Evolutionary conservation across 2,797 vertebrate genomes (phyloP).

Genomic region (Pagetopsis macropterus): DNA sequence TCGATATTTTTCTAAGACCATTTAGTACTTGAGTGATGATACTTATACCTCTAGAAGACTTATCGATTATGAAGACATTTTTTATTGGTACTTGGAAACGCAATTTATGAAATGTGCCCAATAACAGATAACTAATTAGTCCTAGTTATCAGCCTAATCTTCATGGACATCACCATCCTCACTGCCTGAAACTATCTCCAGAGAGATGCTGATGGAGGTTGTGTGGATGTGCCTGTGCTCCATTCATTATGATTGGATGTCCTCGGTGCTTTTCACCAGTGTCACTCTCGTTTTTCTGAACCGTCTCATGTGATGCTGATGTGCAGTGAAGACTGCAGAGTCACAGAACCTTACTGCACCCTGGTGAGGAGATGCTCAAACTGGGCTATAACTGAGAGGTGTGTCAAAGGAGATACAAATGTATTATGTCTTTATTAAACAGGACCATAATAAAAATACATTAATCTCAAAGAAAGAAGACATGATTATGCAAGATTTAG

Average conservation of each 20-base stretch:
- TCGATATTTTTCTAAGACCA: too few relatives aligned
- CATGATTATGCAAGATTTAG: too few relatives aligned
- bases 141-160: not conserved
- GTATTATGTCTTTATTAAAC: too few relatives aligned
- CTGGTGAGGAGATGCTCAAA: not conserved
- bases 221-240: not conserved
- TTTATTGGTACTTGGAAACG: not conserved
- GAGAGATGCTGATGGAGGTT: not conserved
- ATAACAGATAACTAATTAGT: not conserved
- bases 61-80: conserved; percentile 22
- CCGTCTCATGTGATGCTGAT: conserved; percentile 7
- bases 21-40: too few relatives aligned
- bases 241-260: conserved; percentile 17
- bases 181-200: too few relatives aligned
- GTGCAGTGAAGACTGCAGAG: conserved; percentile 1
- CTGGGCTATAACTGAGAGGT: not conserved
- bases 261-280: not conserved
- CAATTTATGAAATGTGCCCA: not conserved
- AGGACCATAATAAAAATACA: too few relatives aligned
- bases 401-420: not conserved
- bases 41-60: not conserved
- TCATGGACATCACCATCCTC: not conserved
- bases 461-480: too few relatives aligned
- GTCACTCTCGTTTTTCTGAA: conserved; percentile 3
- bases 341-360: not conserved